Evolutionary conservation across 2,888 invertebrate genomes (phyloP).

Genomic region (Heliconius sara): DNA sequence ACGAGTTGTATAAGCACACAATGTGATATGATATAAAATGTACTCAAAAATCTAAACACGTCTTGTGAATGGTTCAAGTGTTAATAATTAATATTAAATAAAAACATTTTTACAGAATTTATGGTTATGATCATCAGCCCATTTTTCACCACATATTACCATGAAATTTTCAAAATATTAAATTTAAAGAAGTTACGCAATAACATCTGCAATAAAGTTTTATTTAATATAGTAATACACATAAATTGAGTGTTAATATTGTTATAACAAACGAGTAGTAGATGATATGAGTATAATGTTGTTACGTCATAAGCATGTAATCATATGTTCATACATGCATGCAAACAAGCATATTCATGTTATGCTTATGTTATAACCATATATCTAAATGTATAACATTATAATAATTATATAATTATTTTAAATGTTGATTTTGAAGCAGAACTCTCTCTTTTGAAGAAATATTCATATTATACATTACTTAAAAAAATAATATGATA

Average conservation of each 20-base stretch:
- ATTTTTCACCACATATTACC: background rate
- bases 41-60: background rate
- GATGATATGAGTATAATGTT: background rate
- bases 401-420: background rate
- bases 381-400: background rate
- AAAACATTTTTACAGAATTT: background rate
- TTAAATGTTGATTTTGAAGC: background rate
- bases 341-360: background rate
- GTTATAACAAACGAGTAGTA: background rate
- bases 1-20: background rate
- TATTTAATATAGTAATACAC: background rate
- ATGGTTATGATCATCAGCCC: background rate
- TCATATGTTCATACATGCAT: background rate
- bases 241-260: background rate
- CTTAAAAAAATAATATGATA: no score
- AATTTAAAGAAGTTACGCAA: background rate
- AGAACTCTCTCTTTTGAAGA: background rate
- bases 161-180: background rate
- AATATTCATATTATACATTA: background rate
- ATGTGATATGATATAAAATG: conserved; percentile 28
- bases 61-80: background rate
- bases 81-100: background rate
- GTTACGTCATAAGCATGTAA: background rate
- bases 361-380: background rate
- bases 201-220: background rate